Evolutionary conservation across 2,888 invertebrate species (phyloP).

Genomic region (Myathropa florea): DNA sequence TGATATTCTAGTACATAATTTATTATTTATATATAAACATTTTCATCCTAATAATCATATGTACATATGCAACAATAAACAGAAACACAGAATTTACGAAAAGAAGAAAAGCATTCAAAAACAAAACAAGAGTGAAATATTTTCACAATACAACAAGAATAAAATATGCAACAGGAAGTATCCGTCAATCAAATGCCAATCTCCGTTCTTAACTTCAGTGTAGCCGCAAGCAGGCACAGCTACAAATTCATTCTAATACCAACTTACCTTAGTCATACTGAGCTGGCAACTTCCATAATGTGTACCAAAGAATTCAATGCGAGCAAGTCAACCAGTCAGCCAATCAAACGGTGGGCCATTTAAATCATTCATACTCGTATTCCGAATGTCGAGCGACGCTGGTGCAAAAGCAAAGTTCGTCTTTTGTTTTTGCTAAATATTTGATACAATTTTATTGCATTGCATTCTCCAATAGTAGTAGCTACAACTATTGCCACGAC

Average conservation of each 20-base stretch:
- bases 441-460: slow-evolving; percentile 68
- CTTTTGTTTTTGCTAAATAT: slow-evolving; percentile 69
- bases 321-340: slow-evolving; percentile 24
- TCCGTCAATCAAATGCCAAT: slow-evolving; percentile 79
- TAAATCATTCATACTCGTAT: slow-evolving; percentile 63
- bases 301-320: slow-evolving; percentile 46
- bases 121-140: slow-evolving; percentile 31
- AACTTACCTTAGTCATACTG: not conserved
- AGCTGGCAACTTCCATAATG: slow-evolving; percentile 25
- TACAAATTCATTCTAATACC: slow-evolving; percentile 40
- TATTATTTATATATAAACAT: not conserved
- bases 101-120: slow-evolving; percentile 16
- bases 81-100: not conserved
- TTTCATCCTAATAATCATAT: too few relatives aligned
- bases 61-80: too few relatives aligned
- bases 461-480: slow-evolving; percentile 23
- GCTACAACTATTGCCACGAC: slow-evolving; percentile 60
- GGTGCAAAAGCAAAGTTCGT: slow-evolving; percentile 63
- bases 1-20: too few relatives aligned
- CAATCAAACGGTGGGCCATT: slow-evolving; percentile 57
- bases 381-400: slow-evolving; percentile 35
- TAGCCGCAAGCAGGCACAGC: slow-evolving; percentile 42
- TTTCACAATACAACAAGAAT: slow-evolving; percentile 56
- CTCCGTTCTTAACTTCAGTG: slow-evolving; percentile 70
- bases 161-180: slow-evolving; percentile 79